These are phyloP conservation scores for Caenorhabditis drosophilae DNA, from an alignment of 2,888 invertebrate genomes.

Conservation along the genomic window DNA sequence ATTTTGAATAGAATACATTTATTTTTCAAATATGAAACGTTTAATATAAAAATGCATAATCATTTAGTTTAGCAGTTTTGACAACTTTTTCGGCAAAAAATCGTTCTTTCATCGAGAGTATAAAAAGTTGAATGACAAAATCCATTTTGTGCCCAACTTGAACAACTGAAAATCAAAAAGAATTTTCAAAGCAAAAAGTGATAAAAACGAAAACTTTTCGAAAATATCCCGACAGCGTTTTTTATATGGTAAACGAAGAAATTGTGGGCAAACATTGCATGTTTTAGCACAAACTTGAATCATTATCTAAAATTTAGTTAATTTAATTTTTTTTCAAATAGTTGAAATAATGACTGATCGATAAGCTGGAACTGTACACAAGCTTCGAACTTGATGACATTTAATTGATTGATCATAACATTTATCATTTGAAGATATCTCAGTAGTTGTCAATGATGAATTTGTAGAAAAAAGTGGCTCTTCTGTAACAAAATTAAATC, in stretches of 20 bases:
- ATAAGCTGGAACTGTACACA: slow-evolving; percentile 14
- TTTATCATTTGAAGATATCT: slow-evolving; percentile 5
- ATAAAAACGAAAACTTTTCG: slow-evolving; percentile 10
- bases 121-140: slow-evolving; percentile 35
- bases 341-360: background rate
- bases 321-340: slow-evolving; percentile 1
- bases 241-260: slow-evolving; percentile 13
- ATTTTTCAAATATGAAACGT: too few species aligned
- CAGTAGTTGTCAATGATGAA: background rate
- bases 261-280: slow-evolving; percentile 23
- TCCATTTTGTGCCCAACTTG: slow-evolving; percentile 28
- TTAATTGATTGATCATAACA: slow-evolving; percentile 26
- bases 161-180: slow-evolving; percentile 23
- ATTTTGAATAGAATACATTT: too few species aligned
- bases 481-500: too few species aligned
- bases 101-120: slow-evolving; percentile 22
- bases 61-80: slow-evolving; percentile 14
- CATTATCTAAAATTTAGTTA: slow-evolving; percentile 28
- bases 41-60: too few species aligned
- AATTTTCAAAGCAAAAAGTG: slow-evolving; percentile 9
- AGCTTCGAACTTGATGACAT: slow-evolving; percentile 10
- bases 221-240: slow-evolving; percentile 31
- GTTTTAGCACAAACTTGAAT: slow-evolving; percentile 29
- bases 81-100: slow-evolving; percentile 33
- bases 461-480: background rate